These are phyloP conservation scores for Drosophila nigricruria DNA, from an alignment of 2,888 invertebrate genomes.

Conservation along the genomic window DNA sequence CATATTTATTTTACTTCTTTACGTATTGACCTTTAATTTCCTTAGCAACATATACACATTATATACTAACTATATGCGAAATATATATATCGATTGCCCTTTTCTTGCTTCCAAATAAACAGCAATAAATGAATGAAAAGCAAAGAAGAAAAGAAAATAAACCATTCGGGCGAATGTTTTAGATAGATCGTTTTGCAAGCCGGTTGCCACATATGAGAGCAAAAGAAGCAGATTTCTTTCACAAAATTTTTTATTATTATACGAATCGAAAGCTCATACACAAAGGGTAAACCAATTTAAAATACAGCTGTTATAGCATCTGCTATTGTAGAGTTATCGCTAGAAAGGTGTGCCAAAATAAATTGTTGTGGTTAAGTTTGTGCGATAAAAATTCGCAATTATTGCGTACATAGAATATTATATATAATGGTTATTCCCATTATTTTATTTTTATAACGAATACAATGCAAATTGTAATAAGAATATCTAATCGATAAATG, in stretches of 20 bases:
- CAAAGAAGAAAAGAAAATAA: too few relatives aligned
- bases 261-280: neutral
- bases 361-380: conserved; percentile 8
- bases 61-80: too few relatives aligned
- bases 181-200: too few relatives aligned
- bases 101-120: too few relatives aligned
- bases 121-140: too few relatives aligned
- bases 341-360: conserved; percentile 4
- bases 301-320: neutral
- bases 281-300: neutral
- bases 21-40: too few relatives aligned
- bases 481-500: conserved; percentile 6
- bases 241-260: neutral
- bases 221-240: conserved; percentile 1
- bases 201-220: too few relatives aligned
- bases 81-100: too few relatives aligned
- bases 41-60: too few relatives aligned
- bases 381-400: conserved; percentile 12
- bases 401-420: neutral
- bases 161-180: too few relatives aligned
- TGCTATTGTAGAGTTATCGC: neutral
- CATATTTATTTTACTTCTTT: too few relatives aligned
- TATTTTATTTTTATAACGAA: conserved; percentile 6
- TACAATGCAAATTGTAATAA: neutral
- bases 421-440: conserved; percentile 10